Conservation (phyloP, 92 coral and sea anemone genomes). For the Muricea muricata region DNA sequence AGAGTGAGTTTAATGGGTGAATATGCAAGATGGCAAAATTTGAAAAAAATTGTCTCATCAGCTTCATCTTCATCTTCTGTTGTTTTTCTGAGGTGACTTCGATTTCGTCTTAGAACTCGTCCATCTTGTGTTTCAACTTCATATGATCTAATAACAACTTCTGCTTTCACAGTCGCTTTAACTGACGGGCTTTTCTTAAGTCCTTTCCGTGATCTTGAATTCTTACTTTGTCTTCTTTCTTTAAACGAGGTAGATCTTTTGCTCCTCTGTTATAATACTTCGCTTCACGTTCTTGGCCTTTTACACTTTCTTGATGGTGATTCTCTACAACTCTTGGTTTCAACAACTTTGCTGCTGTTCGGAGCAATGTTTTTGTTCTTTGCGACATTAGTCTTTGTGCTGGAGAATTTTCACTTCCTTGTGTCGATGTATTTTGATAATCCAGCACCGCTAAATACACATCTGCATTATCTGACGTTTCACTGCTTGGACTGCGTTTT, state of each 20-base stretch:
- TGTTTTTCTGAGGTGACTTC: slow-evolving; percentile 30
- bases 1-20: no score
- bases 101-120: background rate
- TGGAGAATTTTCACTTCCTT: background rate
- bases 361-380: background rate
- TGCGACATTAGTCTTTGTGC: background rate
- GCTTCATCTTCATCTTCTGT: background rate
- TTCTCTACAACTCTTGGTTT: background rate
- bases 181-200: background rate
- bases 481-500: background rate
- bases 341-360: background rate
- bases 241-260: no score
- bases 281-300: background rate
- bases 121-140: slow-evolving; percentile 21
- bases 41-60: background rate
- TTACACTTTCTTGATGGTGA: background rate
- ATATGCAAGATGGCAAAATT: no score
- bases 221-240: background rate
- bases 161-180: slow-evolving; percentile 7
- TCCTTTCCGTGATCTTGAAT: background rate
- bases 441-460: no score
- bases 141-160: slow-evolving; percentile 17
- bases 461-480: background rate
- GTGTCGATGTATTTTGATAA: background rate
- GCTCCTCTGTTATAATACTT: no score